Percentiles rank a stretch among this genome's conserved stretches.
Conservation (phyloP, 2,113 vertebrate species). For the Xenopus laevis region DNA sequence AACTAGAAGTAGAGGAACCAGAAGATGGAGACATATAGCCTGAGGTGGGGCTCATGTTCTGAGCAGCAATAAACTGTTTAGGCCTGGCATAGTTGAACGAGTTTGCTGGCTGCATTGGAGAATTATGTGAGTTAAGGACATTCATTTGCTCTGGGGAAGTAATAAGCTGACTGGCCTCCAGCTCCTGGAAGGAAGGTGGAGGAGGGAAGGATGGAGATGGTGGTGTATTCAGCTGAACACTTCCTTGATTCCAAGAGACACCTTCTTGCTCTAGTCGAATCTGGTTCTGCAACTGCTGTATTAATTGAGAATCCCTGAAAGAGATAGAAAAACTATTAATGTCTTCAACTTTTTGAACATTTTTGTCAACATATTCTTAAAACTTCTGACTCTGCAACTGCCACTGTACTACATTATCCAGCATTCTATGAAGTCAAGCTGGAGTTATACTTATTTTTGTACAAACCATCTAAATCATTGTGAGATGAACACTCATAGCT, state of each 20-base stretch:
- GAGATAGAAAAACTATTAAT: slow-evolving; percentile 51
- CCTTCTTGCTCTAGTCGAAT: slow-evolving; percentile 87
- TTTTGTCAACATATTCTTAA: no score
- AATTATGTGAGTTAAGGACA: slow-evolving; percentile 67
- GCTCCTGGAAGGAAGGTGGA: slow-evolving; percentile 85
- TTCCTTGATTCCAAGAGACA: slow-evolving; percentile 59
- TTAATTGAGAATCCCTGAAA: slow-evolving; percentile 79
- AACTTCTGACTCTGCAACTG: no score
- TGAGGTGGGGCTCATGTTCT: slow-evolving; percentile 71
- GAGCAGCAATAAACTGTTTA: slow-evolving; percentile 97
- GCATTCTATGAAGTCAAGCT: no score
- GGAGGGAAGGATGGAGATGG: slow-evolving; percentile 85
- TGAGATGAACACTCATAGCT: no score
- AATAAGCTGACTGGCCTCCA: slow-evolving; percentile 68
- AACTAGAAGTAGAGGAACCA: slow-evolving; percentile 81
- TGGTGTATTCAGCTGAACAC: slow-evolving; percentile 57
- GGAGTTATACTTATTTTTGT: no score
- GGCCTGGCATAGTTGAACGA: slow-evolving; percentile 97
- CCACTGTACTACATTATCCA: no score
- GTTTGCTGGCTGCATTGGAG: slow-evolving; percentile 85
- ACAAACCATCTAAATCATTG: no score
- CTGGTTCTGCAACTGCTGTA: slow-evolving; percentile 93
- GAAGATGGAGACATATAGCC: slow-evolving; percentile 80
- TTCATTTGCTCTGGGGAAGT: slow-evolving; percentile 65
- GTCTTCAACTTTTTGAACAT: background rate